Percentiles rank a stretch among this genome's conserved stretches.
Evolutionary conservation across 2,797 vertebrate species (phyloP).

Genomic region (Pipistrellus pipistrellus): DNA sequence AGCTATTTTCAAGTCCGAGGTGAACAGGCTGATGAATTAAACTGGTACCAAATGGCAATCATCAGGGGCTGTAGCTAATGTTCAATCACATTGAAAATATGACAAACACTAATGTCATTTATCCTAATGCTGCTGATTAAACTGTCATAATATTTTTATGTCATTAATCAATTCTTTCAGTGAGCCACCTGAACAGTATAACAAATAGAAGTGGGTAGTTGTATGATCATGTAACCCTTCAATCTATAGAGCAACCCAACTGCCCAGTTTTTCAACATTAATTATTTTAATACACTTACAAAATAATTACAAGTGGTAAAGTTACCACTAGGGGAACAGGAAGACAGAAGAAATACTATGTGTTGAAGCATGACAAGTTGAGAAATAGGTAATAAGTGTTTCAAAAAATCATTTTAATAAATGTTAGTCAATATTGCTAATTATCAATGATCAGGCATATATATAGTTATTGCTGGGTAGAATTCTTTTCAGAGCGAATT

Average conservation of each 20-base stretch:
- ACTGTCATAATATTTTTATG: constrained; percentile 33
- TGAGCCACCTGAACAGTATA: background rate
- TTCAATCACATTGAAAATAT: constrained; percentile 46
- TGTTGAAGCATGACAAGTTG: background rate
- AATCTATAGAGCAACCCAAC: background rate
- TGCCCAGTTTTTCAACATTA: background rate
- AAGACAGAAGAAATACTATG: background rate
- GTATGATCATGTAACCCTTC: background rate
- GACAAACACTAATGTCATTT: constrained; percentile 2
- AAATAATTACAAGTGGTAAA: constrained; percentile 35
- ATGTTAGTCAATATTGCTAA: background rate
- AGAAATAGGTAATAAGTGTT: background rate
- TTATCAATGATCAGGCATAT: background rate
- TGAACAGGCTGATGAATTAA: background rate
- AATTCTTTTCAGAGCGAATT: background rate
- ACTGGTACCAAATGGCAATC: background rate
- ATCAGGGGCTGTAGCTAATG: background rate
- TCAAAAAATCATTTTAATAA: background rate
- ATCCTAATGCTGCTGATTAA: constrained; percentile 47
- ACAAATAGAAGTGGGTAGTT: constrained; percentile 21
- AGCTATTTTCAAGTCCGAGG: background rate
- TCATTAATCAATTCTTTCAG: background rate
- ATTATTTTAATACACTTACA: background rate
- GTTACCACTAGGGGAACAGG: background rate
- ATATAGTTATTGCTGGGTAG: background rate